Base-by-base conservation (phyloP, 2,113 vertebrate species). In the Taurulus bubalis region DNA sequence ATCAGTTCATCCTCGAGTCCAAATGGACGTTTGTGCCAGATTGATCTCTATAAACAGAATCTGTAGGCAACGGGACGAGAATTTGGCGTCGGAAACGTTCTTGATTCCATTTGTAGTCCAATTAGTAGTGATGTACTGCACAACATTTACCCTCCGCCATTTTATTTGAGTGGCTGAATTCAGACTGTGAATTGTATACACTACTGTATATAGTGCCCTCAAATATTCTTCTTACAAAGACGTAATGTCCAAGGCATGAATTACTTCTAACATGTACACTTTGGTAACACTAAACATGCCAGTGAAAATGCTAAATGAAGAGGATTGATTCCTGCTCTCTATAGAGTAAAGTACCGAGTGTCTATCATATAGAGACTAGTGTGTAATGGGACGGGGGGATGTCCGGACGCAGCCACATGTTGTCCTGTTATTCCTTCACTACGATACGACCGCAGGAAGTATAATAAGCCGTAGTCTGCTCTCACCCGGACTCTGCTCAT, bases 401-500 rank as follows among this genome's bases (percentile, higher is more conserved):
- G 30, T 30, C 28, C 1, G 63, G n/a, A 28, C n/a, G 3, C 2
- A 6, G 51, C 26, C 20, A n/a, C 49, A 4, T 9, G 26, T 7
- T 22, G 9, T n/a, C 12, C 14, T 12, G 42, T 20, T 9, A 3
- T 53, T 53, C 22, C 9, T 18, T 49, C 71, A 8, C 40, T 40
- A 12, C 11, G 24, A 65, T 42, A 4, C 12, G 28, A 42, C 64
- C 12, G 26, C 20, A 59, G 28, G 65, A 66, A 32, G 9, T 69
- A 51, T 42, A 55, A 15, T 4, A 30, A 22, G 7, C 30, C 55
- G 34, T 10, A 8, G 26, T 8, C 0, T 51, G 38, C 26, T 8
- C 93, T 94, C 91, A 99, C 98, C 97, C 97, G 95, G 84, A 99
- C 97, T 87, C 97, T 94, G 95, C 93, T 98, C 83, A 99, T 98